Percentiles rank a stretch among this genome's conserved stretches.
Conservation (phyloP, 2,888 invertebrate species). For the Bombyx huttoni region DNA sequence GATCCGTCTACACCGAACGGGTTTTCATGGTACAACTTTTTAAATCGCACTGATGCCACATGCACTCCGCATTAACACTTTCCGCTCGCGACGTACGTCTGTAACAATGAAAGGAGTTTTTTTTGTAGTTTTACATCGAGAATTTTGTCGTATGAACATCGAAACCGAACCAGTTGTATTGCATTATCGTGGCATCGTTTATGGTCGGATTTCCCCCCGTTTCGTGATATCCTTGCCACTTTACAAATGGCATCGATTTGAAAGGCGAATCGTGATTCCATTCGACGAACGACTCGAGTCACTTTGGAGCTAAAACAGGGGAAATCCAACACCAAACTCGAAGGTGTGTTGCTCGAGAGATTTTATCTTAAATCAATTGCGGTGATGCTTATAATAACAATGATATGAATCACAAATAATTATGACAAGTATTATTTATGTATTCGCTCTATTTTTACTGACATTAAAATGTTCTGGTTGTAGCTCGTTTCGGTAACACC, state of each 20-base stretch:
- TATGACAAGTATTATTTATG: no score
- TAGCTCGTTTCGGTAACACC: no score
- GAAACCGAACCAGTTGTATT: conserved; percentile 24
- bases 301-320: conserved; percentile 43
- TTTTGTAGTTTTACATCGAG: conserved; percentile 1
- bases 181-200: conserved; percentile 26
- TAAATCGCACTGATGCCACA: conserved; percentile 36
- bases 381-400: not conserved
- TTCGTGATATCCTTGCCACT: conserved; percentile 57
- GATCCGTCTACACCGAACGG: conserved; percentile 34
- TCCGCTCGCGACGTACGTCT: conserved; percentile 28
- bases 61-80: conserved; percentile 22
- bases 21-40: conserved; percentile 37
- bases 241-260: conserved; percentile 58
- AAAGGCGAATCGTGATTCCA: conserved; percentile 63
- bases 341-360: not conserved
- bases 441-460: no score
- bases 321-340: conserved; percentile 31
- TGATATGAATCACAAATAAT: not conserved
- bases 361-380: conserved; percentile 3
- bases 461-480: no score
- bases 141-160: conserved; percentile 3
- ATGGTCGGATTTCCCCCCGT: conserved; percentile 56
- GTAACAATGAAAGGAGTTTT: conserved; percentile 34
- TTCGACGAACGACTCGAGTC: conserved; percentile 28